A percentile compares a stretch with the other conserved stretches of the same genome.
Evolutionary conservation across 1,140 invertebrate species (phyloP).

Genomic region (Euwallacea fornicatus): DNA sequence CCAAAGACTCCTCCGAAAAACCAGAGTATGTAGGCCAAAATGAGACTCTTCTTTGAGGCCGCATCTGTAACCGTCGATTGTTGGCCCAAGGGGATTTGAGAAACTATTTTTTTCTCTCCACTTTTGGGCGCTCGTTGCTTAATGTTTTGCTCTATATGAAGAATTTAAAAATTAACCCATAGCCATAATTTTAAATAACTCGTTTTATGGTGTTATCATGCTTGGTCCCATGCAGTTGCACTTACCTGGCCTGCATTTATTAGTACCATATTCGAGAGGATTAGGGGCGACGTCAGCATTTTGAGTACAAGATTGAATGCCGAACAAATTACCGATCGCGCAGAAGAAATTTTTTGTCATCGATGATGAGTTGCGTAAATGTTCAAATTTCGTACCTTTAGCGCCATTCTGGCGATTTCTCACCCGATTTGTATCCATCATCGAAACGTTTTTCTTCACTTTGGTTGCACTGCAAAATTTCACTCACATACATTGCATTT

Average conservation of each 20-base stretch:
- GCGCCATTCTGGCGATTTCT: not conserved
- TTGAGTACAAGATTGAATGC: constrained; percentile 11
- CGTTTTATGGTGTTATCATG: no score
- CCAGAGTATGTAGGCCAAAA: constrained; percentile 81
- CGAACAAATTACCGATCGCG: constrained; percentile 25
- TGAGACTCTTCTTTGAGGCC: constrained; percentile 64
- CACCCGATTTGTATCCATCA: not conserved
- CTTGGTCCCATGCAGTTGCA: no score
- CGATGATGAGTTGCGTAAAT: not conserved
- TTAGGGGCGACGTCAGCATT: constrained; percentile 24
- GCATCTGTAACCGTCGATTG: not conserved
- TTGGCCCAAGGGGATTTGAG: not conserved
- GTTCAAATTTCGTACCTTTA: constrained; percentile 21
- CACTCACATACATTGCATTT: not conserved
- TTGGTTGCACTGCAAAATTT: not conserved
- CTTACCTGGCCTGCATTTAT: no score
- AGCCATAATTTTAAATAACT: no score
- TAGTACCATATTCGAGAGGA: not conserved
- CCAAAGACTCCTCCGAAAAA: constrained; percentile 83
- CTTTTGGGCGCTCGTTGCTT: not conserved
- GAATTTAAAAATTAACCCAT: no score
- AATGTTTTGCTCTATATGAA: no score
- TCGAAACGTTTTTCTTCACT: not conserved
- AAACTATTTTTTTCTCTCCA: not conserved
- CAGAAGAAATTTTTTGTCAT: constrained; percentile 26